These are phyloP conservation scores for Sparidentex hasta DNA, from an alignment of 2,797 vertebrate species.

Conservation along the genomic window DNA sequence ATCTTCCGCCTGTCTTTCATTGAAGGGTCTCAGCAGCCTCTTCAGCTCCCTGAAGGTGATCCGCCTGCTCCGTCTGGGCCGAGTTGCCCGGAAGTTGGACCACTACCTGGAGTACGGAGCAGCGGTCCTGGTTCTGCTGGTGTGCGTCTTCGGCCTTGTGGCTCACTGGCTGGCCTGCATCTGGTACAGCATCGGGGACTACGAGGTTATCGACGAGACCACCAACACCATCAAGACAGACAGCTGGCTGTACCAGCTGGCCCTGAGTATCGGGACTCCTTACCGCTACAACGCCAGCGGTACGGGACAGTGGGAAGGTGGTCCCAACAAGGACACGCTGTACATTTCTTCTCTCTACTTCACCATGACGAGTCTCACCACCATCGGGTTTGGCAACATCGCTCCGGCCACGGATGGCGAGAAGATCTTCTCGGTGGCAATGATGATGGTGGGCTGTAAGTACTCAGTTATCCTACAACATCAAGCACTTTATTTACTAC, in stretches of 20 bases:
- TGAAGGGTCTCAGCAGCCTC: slow-evolving; percentile 96
- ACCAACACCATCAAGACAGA: slow-evolving; percentile 95
- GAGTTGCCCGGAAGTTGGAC: slow-evolving; percentile 96
- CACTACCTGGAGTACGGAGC: slow-evolving; percentile 98
- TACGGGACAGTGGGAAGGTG: slow-evolving; percentile 95
- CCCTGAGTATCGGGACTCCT: slow-evolving; percentile 92
- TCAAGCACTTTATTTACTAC: not conserved
- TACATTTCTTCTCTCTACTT: slow-evolving; percentile 99
- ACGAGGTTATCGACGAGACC: slow-evolving; percentile 94
- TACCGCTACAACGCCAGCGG: slow-evolving; percentile 95
- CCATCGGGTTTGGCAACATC: slow-evolving; percentile 98
- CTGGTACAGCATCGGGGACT: slow-evolving; percentile 99
- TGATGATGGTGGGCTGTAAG: slow-evolving; percentile 99
- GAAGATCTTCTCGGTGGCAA: slow-evolving; percentile 98
- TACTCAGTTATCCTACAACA: slow-evolving; percentile 38
- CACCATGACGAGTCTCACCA: slow-evolving; percentile 99
- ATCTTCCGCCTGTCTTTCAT: not conserved
- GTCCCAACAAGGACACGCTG: slow-evolving; percentile 95
- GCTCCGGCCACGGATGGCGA: slow-evolving; percentile 96
- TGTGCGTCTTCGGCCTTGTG: slow-evolving; percentile 96
- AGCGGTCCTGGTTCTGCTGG: slow-evolving; percentile 94
- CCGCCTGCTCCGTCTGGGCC: slow-evolving; percentile 93
- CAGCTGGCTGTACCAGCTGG: slow-evolving; percentile 98
- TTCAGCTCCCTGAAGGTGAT: slow-evolving; percentile 98
- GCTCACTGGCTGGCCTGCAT: slow-evolving; percentile 99